phyloP scores from a whole-genome alignment of 1,140 invertebrate genomes.

The Andricus grossulariae region DNA sequence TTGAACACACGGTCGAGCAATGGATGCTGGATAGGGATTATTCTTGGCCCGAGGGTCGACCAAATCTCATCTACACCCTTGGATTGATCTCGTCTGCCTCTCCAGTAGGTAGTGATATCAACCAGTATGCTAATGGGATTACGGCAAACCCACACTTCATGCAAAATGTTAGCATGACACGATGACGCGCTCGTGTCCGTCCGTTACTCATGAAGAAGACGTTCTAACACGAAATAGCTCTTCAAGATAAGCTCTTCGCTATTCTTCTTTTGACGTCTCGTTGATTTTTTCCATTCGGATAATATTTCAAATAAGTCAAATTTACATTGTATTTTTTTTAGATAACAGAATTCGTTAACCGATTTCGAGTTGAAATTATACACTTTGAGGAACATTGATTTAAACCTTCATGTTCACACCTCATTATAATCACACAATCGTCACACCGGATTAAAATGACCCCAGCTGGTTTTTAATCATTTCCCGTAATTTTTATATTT shows the following conservation, averaged over 20 bases:
- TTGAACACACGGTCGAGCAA: constrained; percentile 17
- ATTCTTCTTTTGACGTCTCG: constrained; percentile 7
- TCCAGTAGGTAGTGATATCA: constrained; percentile 30
- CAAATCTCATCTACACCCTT: background rate
- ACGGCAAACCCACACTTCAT: constrained; percentile 22
- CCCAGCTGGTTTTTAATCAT: no score
- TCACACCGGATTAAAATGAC: no score
- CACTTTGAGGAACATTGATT: no score
- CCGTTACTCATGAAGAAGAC: constrained; percentile 26
- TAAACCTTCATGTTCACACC: no score
- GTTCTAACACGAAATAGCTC: constrained; percentile 5
- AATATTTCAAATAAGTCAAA: background rate
- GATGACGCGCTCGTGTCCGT: constrained; percentile 27
- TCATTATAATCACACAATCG: no score
- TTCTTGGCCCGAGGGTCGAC: constrained; percentile 14
- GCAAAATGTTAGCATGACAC: constrained; percentile 29
- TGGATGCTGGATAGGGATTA: constrained; percentile 5
- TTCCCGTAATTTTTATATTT: no score
- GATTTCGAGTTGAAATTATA: no score
- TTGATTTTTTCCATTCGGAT: background rate
- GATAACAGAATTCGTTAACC: no score
- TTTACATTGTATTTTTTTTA: background rate
- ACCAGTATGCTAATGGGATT: constrained; percentile 29
- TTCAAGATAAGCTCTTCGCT: background rate
- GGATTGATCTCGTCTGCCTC: constrained; percentile 27